These are phyloP conservation scores for Stictonetta naevosa DNA, from an alignment of 2,113 vertebrate genomes.

Conservation along the genomic window DNA sequence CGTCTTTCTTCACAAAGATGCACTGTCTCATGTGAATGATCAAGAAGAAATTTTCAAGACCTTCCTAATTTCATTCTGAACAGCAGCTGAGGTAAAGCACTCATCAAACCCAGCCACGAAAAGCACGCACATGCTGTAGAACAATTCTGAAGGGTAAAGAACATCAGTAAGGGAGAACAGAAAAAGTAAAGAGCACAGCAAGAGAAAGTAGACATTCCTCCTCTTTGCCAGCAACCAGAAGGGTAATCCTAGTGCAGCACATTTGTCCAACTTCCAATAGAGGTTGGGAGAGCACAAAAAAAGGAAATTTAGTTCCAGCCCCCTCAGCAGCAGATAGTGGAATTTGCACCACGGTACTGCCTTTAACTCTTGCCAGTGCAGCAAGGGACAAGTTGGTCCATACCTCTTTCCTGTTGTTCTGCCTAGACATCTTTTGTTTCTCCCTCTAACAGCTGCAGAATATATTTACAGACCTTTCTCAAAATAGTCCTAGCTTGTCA, in stretches of 20 bases:
- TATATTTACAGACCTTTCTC: not conserved
- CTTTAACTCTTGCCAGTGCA: not conserved
- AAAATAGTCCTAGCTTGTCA: not conserved
- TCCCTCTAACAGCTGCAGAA: conserved; percentile 20
- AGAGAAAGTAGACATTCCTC: not conserved
- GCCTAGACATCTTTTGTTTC: not conserved
- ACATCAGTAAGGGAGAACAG: not conserved
- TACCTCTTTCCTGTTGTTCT: not conserved
- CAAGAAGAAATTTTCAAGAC: not conserved
- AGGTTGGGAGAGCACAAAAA: not conserved
- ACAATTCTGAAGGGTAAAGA: not conserved
- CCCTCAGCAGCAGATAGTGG: not conserved
- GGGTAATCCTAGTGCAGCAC: not conserved
- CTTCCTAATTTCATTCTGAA: not conserved
- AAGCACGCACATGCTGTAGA: not conserved
- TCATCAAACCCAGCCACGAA: not conserved
- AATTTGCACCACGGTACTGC: fast-evolving
- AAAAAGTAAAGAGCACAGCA: not conserved
- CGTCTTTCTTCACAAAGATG: not conserved
- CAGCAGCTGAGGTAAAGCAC: not conserved
- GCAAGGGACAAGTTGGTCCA: not conserved
- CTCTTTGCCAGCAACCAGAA: not conserved
- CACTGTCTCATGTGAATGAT: not conserved
- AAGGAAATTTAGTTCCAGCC: not conserved
- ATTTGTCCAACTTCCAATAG: not conserved